Base-by-base conservation (phyloP, 2,797 vertebrate species). In the Peromyscus melanophrys region DNA sequence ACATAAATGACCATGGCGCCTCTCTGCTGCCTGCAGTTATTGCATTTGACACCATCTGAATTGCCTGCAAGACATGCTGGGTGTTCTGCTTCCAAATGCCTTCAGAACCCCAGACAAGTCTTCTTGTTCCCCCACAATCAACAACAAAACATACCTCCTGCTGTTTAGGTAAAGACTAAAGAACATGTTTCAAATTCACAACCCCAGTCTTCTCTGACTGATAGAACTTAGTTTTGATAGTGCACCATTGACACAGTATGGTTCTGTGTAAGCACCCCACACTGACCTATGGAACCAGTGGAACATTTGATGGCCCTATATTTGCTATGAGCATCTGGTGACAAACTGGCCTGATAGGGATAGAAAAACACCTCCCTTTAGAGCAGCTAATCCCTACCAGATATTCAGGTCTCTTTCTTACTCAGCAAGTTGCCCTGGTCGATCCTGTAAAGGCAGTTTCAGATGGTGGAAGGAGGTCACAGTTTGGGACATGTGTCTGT, bases 401-500 rank as follows among this genome's bases (percentile, higher is more conserved):
- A n/a, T 49, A 49, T 94, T 85, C 12, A 55, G 55, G 69, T n/a
- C 82, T 83, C 34, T 92, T 88, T 27, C 4, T 89, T 94, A 84
- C 25, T 19, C 61, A 78, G 83, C 69, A 31, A 71, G 46, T 82
- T 52, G 89, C 52, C 96, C 78, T 95, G 75, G 75, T 83, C 65
- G 77, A 87, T 49, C 92, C 92, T 61, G 69, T 91, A 40, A 59
- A 95, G 69, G 83, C 65, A 17, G 57, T 87, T 84, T 91, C 89
- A 89, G 80, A 80, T 52, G 59, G 69, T 37, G 37, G 67, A 87
- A 11, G 40, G 76, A 92, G 40, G 92, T 65, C 71, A 57, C 63
- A 14, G 82, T 97, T 96, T 69, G 14, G 3, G 65, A 76, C 83
- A 3, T 87, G 29, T 92, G 65, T 96, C 89, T 95, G 46, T 55